Evolutionary conservation across 53 echinoderm and acorn worm species (phyloP).

Genomic region (Hippasteria phrygiana): DNA sequence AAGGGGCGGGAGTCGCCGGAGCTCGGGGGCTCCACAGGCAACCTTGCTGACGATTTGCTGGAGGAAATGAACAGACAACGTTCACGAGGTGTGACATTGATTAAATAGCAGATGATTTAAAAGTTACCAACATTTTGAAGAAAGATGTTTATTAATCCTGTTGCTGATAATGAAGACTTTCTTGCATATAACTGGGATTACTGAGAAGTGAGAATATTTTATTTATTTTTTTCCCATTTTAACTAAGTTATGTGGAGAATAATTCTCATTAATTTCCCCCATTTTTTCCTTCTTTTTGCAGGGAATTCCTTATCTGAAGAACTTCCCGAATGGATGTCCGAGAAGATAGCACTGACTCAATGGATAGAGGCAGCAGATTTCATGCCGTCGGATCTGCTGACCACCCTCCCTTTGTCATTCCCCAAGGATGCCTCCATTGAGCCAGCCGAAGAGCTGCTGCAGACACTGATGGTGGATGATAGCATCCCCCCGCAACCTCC

Average conservation of each 20-base stretch:
- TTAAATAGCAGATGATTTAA: too few relatives aligned
- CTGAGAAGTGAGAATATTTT: too few relatives aligned
- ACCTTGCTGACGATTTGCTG: constrained; percentile 41
- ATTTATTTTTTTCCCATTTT: too few relatives aligned
- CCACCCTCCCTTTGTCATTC: constrained; percentile 29
- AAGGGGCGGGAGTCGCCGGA: constrained; percentile 33
- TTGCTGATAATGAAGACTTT: too few relatives aligned
- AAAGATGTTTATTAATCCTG: too few relatives aligned
- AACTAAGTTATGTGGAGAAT: neutral
- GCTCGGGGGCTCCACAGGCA: constrained; percentile 35
- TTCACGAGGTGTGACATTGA: constrained; percentile 27
- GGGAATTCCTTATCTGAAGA: constrained; percentile 60
- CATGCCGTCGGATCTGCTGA: constrained; percentile 64
- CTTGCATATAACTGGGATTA: too few relatives aligned
- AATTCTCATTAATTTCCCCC: neutral
- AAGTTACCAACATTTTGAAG: too few relatives aligned
- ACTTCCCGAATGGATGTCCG: constrained; percentile 98
- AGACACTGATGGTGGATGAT: constrained; percentile 67
- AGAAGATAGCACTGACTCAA: constrained; percentile 79
- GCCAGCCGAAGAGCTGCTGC: constrained; percentile 67
- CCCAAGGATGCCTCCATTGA: constrained; percentile 38
- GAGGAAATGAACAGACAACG: constrained; percentile 31
- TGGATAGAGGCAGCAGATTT: constrained; percentile 81
- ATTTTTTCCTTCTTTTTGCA: constrained; percentile 1
- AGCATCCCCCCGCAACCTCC: constrained; percentile 67